Conservation (phyloP, 2,797 vertebrate genomes). For the Psittacula echo region DNA sequence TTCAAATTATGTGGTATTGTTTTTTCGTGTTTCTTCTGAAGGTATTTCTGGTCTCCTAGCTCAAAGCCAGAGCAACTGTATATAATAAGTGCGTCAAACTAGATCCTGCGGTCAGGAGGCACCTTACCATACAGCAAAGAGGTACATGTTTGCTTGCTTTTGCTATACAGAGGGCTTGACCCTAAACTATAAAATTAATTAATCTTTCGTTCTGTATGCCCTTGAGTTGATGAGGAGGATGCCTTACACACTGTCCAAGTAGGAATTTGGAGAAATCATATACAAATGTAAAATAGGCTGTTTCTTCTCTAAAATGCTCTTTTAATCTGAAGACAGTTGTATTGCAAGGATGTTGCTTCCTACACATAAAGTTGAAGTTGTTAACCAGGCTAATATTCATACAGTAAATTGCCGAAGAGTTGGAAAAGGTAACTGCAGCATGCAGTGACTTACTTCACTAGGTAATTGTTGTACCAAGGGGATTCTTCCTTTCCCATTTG, state of each 20-base stretch:
- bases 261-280: background rate
- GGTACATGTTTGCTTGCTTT: background rate
- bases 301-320: background rate
- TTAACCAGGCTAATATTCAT: background rate
- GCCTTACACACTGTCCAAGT: accelerated
- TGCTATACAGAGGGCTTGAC: background rate
- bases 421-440: background rate
- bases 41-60: background rate
- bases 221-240: background rate
- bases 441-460: constrained; percentile 77
- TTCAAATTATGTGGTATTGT: background rate
- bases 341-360: background rate
- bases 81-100: background rate
- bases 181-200: background rate
- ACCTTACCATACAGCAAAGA: background rate
- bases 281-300: background rate
- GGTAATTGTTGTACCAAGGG: constrained; percentile 82
- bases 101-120: background rate
- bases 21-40: background rate
- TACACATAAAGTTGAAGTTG: background rate
- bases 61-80: background rate
- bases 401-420: background rate
- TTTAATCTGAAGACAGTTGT: background rate
- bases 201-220: background rate
- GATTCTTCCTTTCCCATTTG: constrained; percentile 75